Evolutionary conservation across 2,888 invertebrate genomes (phyloP).

Genomic region (Ophion ellenae): DNA sequence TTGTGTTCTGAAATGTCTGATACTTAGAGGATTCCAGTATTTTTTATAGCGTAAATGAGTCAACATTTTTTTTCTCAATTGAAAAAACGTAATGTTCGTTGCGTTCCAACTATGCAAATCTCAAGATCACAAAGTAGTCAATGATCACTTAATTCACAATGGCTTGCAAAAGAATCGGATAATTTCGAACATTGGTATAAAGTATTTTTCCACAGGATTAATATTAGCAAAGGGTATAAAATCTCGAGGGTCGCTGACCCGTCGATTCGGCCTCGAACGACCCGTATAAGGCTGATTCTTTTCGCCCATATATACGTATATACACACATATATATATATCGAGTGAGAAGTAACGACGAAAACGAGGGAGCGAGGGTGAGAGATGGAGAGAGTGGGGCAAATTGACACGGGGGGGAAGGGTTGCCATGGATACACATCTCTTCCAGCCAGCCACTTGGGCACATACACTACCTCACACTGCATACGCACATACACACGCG

Average conservation of each 20-base stretch:
- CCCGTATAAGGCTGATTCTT: slow-evolving; percentile 23
- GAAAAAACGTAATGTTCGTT: too few species aligned
- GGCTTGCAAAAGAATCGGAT: too few species aligned
- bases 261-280: slow-evolving; percentile 7
- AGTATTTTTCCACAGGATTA: too few species aligned
- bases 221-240: neutral
- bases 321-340: neutral
- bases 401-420: slow-evolving; percentile 77
- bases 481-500: slow-evolving; percentile 40
- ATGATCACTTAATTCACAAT: too few species aligned
- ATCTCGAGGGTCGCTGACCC: slow-evolving; percentile 18
- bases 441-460: slow-evolving; percentile 71
- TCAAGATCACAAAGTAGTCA: too few species aligned
- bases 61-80: too few species aligned
- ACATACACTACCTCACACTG: slow-evolving; percentile 57
- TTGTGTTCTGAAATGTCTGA: too few species aligned
- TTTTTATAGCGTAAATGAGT: too few species aligned
- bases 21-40: too few species aligned
- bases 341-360: slow-evolving; percentile 66
- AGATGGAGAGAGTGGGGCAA: slow-evolving; percentile 40
- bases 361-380: slow-evolving; percentile 45
- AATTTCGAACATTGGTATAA: too few species aligned
- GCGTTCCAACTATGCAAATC: too few species aligned
- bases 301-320: slow-evolving; percentile 15
- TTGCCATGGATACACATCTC: slow-evolving; percentile 81